Percentiles rank a stretch among this genome's conserved stretches.
phyloP scores from a whole-genome alignment of 2,113 vertebrate species.

The Microcebus jonahi region DNA sequence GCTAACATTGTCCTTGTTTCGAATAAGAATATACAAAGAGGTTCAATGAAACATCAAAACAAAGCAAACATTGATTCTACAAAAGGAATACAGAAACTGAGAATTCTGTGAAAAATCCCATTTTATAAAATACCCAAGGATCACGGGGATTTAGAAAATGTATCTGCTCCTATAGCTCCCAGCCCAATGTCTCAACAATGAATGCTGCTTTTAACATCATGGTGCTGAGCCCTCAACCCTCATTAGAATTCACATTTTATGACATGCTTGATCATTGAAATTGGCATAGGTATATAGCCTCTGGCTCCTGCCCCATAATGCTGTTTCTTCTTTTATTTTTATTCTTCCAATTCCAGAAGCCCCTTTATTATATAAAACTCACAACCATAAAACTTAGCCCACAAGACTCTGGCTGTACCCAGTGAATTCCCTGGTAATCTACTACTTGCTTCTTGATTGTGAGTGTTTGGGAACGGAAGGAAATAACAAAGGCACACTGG shows the following conservation, averaged over 20 bases:
- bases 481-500: neutral
- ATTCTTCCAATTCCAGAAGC: neutral
- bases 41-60: neutral
- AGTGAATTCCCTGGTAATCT: neutral
- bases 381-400: neutral
- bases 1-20: neutral
- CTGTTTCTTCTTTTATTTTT: neutral
- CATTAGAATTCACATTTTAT: neutral
- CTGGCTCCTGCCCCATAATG: neutral
- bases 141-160: neutral
- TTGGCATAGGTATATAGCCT: neutral
- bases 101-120: neutral
- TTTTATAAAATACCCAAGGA: neutral
- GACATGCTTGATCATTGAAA: neutral
- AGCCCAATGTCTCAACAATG: neutral
- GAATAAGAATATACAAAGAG: neutral
- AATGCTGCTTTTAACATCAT: neutral
- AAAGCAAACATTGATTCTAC: neutral
- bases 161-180: neutral
- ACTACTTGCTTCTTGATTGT: neutral
- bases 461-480: neutral
- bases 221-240: neutral
- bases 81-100: neutral
- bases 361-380: neutral
- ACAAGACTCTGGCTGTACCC: neutral